Percentiles rank a stretch among this genome's conserved stretches.
phyloP scores from a whole-genome alignment of 2,113 vertebrate species.

The Planiliza haematocheilus region DNA sequence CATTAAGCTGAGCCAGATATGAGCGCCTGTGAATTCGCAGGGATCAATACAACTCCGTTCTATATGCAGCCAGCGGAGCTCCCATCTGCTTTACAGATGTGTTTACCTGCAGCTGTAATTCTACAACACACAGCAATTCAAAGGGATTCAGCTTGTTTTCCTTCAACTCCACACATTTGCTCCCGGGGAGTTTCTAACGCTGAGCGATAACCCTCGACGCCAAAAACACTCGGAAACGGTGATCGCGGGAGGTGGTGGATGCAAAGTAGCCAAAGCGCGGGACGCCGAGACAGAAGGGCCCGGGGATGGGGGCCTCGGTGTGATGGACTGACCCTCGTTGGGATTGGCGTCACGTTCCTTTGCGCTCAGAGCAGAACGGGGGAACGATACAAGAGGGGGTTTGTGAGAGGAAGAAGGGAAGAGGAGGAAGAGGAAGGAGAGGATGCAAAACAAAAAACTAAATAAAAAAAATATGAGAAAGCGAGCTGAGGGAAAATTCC shows the following conservation, averaged over 20 bases:
- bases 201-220: neutral
- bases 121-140: neutral
- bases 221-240: conserved; percentile 2
- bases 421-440: neutral
- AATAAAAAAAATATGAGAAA: conserved; percentile 7
- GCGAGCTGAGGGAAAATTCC: conserved; percentile 34
- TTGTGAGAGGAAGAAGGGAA: neutral
- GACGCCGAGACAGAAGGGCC: conserved; percentile 9
- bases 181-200: neutral
- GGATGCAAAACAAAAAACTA: conserved; percentile 20
- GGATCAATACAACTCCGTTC: conserved; percentile 28
- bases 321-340: conserved; percentile 48
- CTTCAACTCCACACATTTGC: neutral
- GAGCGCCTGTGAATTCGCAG: conserved; percentile 31
- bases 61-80: conserved; percentile 1
- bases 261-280: conserved; percentile 9
- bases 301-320: conserved; percentile 4
- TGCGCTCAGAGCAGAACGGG: conserved; percentile 51
- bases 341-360: conserved; percentile 67
- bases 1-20: conserved; percentile 40
- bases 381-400: too few species aligned
- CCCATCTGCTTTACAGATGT: conserved; percentile 13
- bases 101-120: conserved; percentile 19
- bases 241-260: neutral
- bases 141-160: conserved; percentile 5